A percentile compares a stretch with the other conserved stretches of the same genome.
Evolutionary conservation across 2,113 vertebrate genomes (phyloP).

Genomic region (Passer domesticus): DNA sequence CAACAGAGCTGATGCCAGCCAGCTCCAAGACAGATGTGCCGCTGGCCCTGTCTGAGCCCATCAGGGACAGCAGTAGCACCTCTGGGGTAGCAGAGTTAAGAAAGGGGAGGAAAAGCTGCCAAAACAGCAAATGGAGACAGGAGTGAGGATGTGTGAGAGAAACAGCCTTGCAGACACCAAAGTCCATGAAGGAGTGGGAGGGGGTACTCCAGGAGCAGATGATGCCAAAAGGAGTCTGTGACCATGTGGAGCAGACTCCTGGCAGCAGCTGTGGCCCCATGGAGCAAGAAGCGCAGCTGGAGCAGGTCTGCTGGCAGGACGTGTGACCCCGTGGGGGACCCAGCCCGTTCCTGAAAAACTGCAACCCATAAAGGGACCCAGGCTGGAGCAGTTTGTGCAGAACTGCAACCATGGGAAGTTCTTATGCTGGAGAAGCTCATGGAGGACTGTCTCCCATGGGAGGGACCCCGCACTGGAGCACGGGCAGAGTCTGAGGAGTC

Average conservation of each 20-base stretch:
- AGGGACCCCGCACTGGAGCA: not conserved
- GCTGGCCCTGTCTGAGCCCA: not conserved
- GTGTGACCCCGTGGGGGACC: accelerated
- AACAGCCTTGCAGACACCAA: not conserved
- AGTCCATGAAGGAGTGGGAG: not conserved
- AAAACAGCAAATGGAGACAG: not conserved
- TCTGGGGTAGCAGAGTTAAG: not conserved
- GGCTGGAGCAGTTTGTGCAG: not conserved
- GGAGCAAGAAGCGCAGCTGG: not conserved
- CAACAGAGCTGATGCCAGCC: not conserved
- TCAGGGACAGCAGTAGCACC: not conserved
- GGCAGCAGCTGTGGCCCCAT: not conserved
- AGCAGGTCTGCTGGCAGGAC: not conserved
- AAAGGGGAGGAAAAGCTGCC: not conserved
- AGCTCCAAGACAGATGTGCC: not conserved
- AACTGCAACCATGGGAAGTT: not conserved
- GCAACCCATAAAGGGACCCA: not conserved
- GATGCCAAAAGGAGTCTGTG: not conserved
- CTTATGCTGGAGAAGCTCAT: not conserved
- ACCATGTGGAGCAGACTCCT: not conserved
- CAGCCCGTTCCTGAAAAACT: not conserved
- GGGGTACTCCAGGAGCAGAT: not conserved
- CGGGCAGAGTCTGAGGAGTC: not conserved
- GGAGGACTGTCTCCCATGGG: not conserved
- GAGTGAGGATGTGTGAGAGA: not conserved